phyloP scores from a whole-genome alignment of 2,113 vertebrate species.

The Archilochus colubris region DNA sequence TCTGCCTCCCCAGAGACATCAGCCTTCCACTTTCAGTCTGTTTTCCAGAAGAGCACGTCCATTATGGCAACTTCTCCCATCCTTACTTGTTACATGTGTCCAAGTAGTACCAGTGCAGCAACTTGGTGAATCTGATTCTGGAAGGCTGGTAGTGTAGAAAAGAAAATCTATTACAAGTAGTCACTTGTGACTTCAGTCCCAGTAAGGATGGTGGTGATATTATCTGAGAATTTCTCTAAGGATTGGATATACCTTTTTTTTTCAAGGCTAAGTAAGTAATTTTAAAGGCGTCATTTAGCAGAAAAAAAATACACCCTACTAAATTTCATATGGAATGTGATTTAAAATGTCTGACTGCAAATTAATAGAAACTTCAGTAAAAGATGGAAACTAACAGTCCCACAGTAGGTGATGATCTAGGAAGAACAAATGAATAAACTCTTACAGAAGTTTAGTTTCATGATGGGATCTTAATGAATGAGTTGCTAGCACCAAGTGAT shows the following conservation, averaged over 20 bases:
- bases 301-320: not conserved
- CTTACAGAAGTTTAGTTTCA: not conserved
- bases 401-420: not conserved
- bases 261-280: not conserved
- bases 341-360: not conserved
- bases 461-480: not conserved
- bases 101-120: not conserved
- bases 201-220: not conserved
- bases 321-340: not conserved
- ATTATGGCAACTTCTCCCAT: not conserved
- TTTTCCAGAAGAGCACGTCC: slow-evolving; percentile 20
- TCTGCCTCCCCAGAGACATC: not conserved
- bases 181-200: not conserved
- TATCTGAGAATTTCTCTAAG: not conserved
- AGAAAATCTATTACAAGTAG: not conserved
- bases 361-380: not conserved
- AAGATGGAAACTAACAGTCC: not conserved
- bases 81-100: not conserved
- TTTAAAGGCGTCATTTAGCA: not conserved
- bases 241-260: not conserved
- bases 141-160: not conserved
- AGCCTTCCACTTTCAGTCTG: not conserved
- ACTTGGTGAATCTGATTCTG: not conserved
- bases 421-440: not conserved
- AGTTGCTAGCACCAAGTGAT: not conserved